These are phyloP conservation scores for Tiphia femorata DNA, from an alignment of 2,888 invertebrate species.

Conservation along the genomic window DNA sequence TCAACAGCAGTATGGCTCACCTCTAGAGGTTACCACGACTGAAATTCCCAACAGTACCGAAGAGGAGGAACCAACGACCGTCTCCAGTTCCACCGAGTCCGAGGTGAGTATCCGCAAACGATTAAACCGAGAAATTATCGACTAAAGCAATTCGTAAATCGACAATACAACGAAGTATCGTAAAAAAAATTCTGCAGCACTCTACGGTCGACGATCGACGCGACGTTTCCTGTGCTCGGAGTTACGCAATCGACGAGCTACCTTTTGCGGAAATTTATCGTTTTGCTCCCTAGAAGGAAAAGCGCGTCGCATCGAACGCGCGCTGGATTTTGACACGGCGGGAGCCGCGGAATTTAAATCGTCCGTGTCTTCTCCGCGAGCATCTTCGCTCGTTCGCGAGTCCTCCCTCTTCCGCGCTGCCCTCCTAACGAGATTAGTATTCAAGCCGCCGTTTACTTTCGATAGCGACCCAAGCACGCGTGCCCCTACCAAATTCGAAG, in stretches of 20 bases:
- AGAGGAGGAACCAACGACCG: slow-evolving; percentile 60
- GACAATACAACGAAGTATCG: too few species aligned
- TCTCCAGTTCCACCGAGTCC: slow-evolving; percentile 57
- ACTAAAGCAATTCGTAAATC: too few species aligned
- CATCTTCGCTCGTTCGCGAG: slow-evolving; percentile 3
- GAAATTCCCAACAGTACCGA: slow-evolving; percentile 64
- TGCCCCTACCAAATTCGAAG: slow-evolving; percentile 49
- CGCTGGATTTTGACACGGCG: slow-evolving; percentile 5
- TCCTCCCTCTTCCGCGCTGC: slow-evolving; percentile 14
- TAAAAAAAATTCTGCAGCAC: too few species aligned
- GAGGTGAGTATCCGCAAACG: slow-evolving; percentile 59
- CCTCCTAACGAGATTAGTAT: slow-evolving; percentile 47
- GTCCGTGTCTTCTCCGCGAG: background rate
- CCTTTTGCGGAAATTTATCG: slow-evolving; percentile 19
- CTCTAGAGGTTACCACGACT: slow-evolving; percentile 58
- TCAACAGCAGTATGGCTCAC: slow-evolving; percentile 31
- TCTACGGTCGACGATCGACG: too few species aligned
- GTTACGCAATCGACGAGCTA: slow-evolving; percentile 9
- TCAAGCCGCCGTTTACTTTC: slow-evolving; percentile 54
- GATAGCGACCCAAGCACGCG: slow-evolving; percentile 53
- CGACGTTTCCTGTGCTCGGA: background rate
- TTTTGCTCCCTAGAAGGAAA: slow-evolving; percentile 14
- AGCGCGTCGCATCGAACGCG: too few species aligned
- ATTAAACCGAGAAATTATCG: too few species aligned
- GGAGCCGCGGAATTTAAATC: slow-evolving; percentile 38